Evolutionary conservation across 2,888 invertebrate species (phyloP).

Genomic region (Drosophila prolongata): DNA sequence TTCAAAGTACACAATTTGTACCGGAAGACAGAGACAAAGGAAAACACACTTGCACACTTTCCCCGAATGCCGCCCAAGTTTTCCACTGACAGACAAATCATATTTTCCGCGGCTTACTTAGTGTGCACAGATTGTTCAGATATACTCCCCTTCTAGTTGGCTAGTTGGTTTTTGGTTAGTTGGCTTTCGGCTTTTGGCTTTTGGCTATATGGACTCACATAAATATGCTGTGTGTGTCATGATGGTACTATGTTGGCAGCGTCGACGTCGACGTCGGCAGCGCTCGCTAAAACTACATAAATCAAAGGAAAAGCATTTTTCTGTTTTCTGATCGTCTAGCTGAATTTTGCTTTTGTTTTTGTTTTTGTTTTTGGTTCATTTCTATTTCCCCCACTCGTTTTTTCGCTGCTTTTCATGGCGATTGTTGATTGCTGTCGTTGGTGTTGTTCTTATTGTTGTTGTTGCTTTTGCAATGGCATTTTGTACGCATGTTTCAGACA

Average conservation of each 20-base stretch:
- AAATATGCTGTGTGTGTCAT: slow-evolving; percentile 41
- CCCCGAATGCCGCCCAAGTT: slow-evolving; percentile 13
- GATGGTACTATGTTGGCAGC: slow-evolving; percentile 32
- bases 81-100: slow-evolving; percentile 33
- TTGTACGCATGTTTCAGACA: slow-evolving; percentile 77
- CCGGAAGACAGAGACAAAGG: slow-evolving; percentile 1
- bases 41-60: slow-evolving; percentile 14
- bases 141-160: background rate
- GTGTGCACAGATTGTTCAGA: slow-evolving; percentile 25
- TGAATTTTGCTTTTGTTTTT: slow-evolving; percentile 36
- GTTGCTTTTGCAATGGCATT: slow-evolving; percentile 67
- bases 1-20: slow-evolving; percentile 16
- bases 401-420: slow-evolving; percentile 32
- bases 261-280: slow-evolving; percentile 28
- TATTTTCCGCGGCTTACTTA: slow-evolving; percentile 13
- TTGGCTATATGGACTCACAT: slow-evolving; percentile 22
- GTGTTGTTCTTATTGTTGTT: slow-evolving; percentile 25
- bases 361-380: slow-evolving; percentile 28
- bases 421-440: slow-evolving; percentile 44
- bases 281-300: slow-evolving; percentile 68
- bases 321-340: slow-evolving; percentile 57
- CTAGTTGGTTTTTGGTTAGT: background rate
- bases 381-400: slow-evolving; percentile 35
- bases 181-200: slow-evolving; percentile 1
- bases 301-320: slow-evolving; percentile 73